phyloP scores from a whole-genome alignment of 2,888 invertebrate species.

The Hypena proboscidalis region DNA sequence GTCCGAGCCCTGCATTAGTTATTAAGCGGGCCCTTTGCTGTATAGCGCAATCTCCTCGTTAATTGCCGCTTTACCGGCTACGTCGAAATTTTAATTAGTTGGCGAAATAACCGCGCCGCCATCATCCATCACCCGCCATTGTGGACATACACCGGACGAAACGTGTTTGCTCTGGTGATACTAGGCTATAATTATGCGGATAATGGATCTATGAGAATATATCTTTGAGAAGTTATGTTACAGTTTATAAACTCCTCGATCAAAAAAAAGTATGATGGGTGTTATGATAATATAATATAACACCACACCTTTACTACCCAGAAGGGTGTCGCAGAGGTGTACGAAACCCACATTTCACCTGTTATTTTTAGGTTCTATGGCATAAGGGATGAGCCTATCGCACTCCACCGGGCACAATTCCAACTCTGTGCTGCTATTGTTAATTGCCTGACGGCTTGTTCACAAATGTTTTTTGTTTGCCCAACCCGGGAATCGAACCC shows the following conservation, averaged over 20 bases:
- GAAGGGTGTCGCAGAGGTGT: too few species aligned
- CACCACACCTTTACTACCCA: too few species aligned
- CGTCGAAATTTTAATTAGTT: conserved; percentile 64
- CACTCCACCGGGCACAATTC: too few species aligned
- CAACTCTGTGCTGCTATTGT: too few species aligned
- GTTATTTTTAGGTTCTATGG: too few species aligned
- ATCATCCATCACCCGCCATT: conserved; percentile 42
- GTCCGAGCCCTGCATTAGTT: conserved; percentile 40
- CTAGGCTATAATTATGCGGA: conserved; percentile 26
- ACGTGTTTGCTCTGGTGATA: conserved; percentile 37
- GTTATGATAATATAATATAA: too few species aligned
- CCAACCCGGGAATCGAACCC: too few species aligned
- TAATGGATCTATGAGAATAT: neutral
- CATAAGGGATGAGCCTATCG: too few species aligned
- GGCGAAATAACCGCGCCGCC: conserved; percentile 34
- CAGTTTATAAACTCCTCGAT: neutral
- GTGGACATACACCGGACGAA: conserved; percentile 10
- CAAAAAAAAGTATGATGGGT: too few species aligned
- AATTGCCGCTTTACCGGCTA: conserved; percentile 53
- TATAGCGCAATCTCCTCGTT: conserved; percentile 51
- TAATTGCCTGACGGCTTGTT: too few species aligned
- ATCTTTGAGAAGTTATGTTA: neutral
- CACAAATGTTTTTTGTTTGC: neutral
- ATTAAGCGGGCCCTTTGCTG: conserved; percentile 46
- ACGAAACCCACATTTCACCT: too few species aligned